phyloP scores from a whole-genome alignment of 2,797 vertebrate species.

The Sandelia bainsii region DNA sequence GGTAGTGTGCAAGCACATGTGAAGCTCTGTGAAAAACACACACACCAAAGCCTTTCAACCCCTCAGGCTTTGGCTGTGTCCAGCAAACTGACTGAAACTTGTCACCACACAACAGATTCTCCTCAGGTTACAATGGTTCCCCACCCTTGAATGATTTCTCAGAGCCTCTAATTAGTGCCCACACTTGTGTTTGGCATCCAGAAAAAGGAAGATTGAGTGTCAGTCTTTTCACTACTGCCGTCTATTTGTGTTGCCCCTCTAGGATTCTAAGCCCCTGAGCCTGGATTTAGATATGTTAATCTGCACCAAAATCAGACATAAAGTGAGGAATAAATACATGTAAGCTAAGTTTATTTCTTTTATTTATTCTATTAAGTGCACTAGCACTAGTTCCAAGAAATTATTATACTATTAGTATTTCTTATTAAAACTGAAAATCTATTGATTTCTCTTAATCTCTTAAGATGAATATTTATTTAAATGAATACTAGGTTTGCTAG shows the following conservation, averaged over 20 bases:
- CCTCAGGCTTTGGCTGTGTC: conserved; percentile 44
- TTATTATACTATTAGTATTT: not conserved
- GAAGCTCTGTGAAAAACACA: conserved; percentile 42
- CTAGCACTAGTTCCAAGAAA: not conserved
- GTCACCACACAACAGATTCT: conserved; percentile 58
- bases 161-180: conserved; percentile 77
- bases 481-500: not conserved
- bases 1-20: conserved; percentile 29
- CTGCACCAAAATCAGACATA: conserved; percentile 28
- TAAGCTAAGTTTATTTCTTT: not conserved
- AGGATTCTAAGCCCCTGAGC: conserved; percentile 55
- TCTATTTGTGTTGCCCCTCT: conserved; percentile 62
- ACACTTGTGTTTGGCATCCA: conserved; percentile 74
- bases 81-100: conserved; percentile 41
- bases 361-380: conserved; percentile 1
- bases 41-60: conserved; percentile 60
- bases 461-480: too few species aligned
- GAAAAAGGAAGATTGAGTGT: conserved; percentile 66
- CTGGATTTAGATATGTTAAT: conserved; percentile 67
- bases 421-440: not conserved
- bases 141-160: conserved; percentile 62
- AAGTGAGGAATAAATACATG: conserved; percentile 21
- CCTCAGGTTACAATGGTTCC: conserved; percentile 66
- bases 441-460: too few species aligned
- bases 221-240: conserved; percentile 65